Percentiles rank a stretch among this genome's conserved stretches.
Conservation (phyloP, 2,797 vertebrate genomes). For the Delichon dasypus region DNA sequence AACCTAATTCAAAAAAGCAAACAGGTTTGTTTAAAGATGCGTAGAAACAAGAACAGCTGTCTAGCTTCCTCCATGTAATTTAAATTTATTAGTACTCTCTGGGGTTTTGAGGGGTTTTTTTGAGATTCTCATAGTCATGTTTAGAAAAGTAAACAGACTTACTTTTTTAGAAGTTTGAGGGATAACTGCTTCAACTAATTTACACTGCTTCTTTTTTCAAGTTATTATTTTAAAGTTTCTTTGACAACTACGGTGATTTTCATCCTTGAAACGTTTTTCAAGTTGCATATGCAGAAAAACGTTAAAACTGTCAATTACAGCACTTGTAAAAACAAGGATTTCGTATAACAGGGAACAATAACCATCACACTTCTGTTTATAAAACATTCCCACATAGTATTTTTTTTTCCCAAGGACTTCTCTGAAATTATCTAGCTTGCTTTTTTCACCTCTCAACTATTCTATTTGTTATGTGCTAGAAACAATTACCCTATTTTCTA, state of each 20-base stretch:
- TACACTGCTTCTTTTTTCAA: neutral
- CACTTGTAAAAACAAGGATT: neutral
- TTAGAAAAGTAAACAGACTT: neutral
- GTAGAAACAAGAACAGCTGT: neutral
- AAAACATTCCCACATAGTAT: neutral
- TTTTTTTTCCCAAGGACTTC: neutral
- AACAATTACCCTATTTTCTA: neutral
- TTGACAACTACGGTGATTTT: neutral
- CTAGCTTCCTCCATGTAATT: neutral
- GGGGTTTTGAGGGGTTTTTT: neutral
- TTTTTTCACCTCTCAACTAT: neutral
- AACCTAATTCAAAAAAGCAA: neutral
- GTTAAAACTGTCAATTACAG: neutral
- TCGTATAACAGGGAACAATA: neutral
- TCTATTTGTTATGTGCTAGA: neutral
- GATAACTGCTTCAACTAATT: neutral
- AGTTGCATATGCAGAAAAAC: neutral
- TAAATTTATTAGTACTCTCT: neutral
- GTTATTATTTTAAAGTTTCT: neutral
- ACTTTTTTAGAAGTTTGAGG: neutral
- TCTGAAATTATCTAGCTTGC: neutral
- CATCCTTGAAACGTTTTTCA: neutral
- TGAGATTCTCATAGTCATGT: neutral
- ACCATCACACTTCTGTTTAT: neutral
- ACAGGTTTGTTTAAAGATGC: neutral